Evolutionary conservation across 2,888 invertebrate genomes (phyloP).

Genomic region (Hypsopygia costalis): DNA sequence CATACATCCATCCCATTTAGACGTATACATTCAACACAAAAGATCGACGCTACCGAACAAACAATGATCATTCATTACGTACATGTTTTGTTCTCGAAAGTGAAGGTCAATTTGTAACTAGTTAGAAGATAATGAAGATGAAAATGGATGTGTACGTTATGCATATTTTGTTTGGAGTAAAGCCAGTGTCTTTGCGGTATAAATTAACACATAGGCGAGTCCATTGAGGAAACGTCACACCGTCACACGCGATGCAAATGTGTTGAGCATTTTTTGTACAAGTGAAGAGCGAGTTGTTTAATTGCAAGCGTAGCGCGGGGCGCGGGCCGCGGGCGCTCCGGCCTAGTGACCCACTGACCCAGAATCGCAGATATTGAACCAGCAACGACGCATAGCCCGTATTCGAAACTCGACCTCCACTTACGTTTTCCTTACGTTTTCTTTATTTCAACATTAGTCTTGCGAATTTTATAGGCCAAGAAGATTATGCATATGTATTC

Average conservation of each 20-base stretch:
- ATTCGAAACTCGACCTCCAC: conserved; percentile 72
- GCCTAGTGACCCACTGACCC: conserved; percentile 77
- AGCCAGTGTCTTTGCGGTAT: neutral
- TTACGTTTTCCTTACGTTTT: conserved; percentile 50
- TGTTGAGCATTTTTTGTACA: conserved; percentile 26
- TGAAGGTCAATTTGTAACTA: conserved; percentile 15
- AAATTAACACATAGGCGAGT: conserved; percentile 20
- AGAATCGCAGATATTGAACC: conserved; percentile 78
- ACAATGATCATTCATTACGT: conserved; percentile 8
- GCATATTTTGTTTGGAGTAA: neutral
- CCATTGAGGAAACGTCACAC: conserved; percentile 18
- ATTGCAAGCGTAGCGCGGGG: conserved; percentile 49
- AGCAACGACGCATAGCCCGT: conserved; percentile 63
- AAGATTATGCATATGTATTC: too few species aligned
- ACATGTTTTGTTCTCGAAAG: conserved; percentile 6
- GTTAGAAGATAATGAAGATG: conserved; percentile 3
- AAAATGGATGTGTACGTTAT: conserved; percentile 1
- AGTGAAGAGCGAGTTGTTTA: conserved; percentile 60
- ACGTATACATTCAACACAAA: conserved; percentile 19
- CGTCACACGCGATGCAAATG: conserved; percentile 25
- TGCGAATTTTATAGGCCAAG: neutral
- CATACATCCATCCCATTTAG: conserved; percentile 32
- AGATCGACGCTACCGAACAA: conserved; percentile 11
- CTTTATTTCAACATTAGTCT: conserved; percentile 10
- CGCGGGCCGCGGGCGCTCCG: conserved; percentile 47